Evolutionary conservation across 2,113 vertebrate species (phyloP).

Genomic region (Forbesichthys agassizii): DNA sequence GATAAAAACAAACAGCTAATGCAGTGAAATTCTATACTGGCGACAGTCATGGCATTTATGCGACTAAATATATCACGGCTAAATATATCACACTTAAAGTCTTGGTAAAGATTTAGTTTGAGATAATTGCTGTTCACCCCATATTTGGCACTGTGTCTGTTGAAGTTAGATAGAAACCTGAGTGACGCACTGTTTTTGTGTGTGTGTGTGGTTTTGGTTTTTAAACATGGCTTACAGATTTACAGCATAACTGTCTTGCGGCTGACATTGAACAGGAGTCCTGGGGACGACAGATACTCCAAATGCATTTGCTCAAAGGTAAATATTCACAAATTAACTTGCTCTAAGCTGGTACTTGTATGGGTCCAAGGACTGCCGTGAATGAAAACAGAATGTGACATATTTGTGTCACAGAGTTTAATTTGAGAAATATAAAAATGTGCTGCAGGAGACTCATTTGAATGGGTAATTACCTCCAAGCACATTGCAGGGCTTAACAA

Average conservation of each 20-base stretch:
- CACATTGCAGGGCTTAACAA: slow-evolving; percentile 68
- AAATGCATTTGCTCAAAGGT: slow-evolving; percentile 12
- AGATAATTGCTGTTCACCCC: neutral
- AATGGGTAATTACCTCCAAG: slow-evolving; percentile 66
- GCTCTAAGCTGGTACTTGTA: slow-evolving; percentile 11
- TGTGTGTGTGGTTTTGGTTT: neutral
- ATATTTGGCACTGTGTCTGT: neutral
- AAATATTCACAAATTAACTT: slow-evolving; percentile 13
- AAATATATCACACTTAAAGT: slow-evolving; percentile 6
- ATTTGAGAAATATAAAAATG: slow-evolving; percentile 49
- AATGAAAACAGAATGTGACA: slow-evolving; percentile 46
- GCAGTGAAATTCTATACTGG: slow-evolving; percentile 11
- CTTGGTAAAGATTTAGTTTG: slow-evolving; percentile 12
- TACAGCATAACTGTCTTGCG: neutral
- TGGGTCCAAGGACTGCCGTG: slow-evolving; percentile 29
- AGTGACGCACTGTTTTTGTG: neutral
- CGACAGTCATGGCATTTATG: neutral
- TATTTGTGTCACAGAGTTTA: slow-evolving; percentile 56
- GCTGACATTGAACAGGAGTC: neutral
- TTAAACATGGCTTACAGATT: neutral
- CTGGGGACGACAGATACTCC: slow-evolving; percentile 1
- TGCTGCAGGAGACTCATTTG: slow-evolving; percentile 62
- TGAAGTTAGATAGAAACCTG: neutral
- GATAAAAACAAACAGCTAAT: too few relatives aligned
- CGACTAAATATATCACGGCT: neutral